Evolutionary conservation across 1,140 invertebrate species (phyloP).

Genomic region (Sitophilus oryzae): DNA sequence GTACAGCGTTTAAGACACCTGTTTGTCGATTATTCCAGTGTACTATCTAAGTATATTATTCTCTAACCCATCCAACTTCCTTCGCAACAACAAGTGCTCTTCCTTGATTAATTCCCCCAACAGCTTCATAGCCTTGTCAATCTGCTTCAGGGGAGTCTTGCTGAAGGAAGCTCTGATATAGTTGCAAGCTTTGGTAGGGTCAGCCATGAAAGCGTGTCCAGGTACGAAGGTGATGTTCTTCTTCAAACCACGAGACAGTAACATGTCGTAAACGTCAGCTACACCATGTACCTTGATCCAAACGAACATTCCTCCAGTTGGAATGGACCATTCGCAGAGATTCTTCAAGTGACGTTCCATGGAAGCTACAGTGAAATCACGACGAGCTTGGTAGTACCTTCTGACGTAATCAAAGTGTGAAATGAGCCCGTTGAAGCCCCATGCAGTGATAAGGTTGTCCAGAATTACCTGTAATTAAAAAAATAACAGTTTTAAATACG

Average conservation of each 20-base stretch:
- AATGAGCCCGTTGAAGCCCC: constrained; percentile 56
- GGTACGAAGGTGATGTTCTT: constrained; percentile 62
- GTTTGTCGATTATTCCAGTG: not conserved
- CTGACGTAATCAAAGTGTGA: constrained; percentile 56
- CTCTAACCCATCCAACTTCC: constrained; percentile 36
- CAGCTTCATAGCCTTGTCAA: constrained; percentile 49
- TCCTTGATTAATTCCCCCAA: constrained; percentile 46
- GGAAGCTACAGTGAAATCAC: constrained; percentile 56
- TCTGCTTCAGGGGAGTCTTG: constrained; percentile 56
- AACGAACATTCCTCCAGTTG: constrained; percentile 69
- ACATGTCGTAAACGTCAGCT: constrained; percentile 65
- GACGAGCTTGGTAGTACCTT: constrained; percentile 58
- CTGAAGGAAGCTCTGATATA: constrained; percentile 65
- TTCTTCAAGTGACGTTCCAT: constrained; percentile 59
- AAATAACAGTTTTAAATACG: constrained; percentile 4
- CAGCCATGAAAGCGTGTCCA: constrained; percentile 61
- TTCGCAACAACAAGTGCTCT: constrained; percentile 43
- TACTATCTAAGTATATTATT: constrained; percentile 26
- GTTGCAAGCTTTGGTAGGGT: constrained; percentile 53
- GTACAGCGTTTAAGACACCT: not conserved
- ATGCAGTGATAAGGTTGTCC: constrained; percentile 54
- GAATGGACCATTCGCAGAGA: constrained; percentile 60
- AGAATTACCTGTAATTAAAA: constrained; percentile 54
- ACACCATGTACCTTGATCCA: constrained; percentile 67
- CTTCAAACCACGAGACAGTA: constrained; percentile 55